Evolutionary conservation across 2,888 invertebrate genomes (phyloP), one percentile per base, ranked within the genome.

Genomic region (Orthonevra nobilis): DNA sequence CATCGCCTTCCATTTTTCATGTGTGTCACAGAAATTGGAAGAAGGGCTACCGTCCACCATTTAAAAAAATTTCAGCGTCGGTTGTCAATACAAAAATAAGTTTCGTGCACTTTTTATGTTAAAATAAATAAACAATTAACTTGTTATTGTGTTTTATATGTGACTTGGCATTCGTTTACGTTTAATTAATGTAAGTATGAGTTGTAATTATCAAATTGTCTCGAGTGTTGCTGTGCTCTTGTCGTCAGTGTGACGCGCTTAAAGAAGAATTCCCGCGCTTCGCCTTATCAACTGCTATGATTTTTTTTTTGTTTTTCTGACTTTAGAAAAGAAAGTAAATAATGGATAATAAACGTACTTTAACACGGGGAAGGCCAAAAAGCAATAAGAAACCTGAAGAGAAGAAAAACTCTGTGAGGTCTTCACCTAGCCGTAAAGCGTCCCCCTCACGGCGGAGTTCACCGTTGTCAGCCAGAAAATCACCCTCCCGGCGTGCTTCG

Each of bases 401-500:
- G 1, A 70, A 58, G 17, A 70, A 28, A 10, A 75, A 38, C 9
- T 36, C 30, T 0, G 9, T 58, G 6, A n/a, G 42, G 1, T 64
- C 75, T 3, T 75, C 75, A 7, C 69, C 69, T n/a, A 70, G 34
- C n/a, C 75, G 75, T n/a, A 73, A 75, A 0, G 74, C 81, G 3
- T 83, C 83, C 9, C 83, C 83, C 2, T 60, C 54, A 3, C 82
- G 5, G 83, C 82, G 44, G 86, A 86, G 63, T 91, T 86, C 82
- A 19, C 84, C 81, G 40, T 85, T 88, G 5, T 86, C 90, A 28
- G 87, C 89, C 12, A 89, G 90, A 3, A 91, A 91, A 83, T 91
- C 91, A 17, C 91, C 91, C 10, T 86, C 90, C 7, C 84, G 87
- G 4, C 87, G 90, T 44, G 91, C 90, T 70, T 91, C 91, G 6